Conservation (phyloP, 1,140 invertebrate genomes). For the Drosophila lacteicornis region DNA sequence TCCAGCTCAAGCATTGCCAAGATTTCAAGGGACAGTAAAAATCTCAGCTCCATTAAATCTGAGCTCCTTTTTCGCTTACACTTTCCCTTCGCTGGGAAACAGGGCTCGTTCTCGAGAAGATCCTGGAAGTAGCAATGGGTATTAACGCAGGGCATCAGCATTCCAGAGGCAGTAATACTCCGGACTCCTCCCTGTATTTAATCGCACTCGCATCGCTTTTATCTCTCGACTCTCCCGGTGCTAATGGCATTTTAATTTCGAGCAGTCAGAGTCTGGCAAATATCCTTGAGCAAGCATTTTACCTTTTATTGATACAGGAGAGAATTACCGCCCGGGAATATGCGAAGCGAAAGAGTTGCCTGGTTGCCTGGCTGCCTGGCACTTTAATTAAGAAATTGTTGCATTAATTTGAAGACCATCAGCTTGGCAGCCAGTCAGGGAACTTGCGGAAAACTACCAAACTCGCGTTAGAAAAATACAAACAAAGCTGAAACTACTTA, state of each 20-base stretch:
- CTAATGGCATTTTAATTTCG: constrained; percentile 80
- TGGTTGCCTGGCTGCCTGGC: constrained; percentile 8
- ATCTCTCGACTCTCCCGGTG: constrained; percentile 44
- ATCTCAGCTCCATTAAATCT: constrained; percentile 44
- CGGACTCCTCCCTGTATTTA: constrained; percentile 12
- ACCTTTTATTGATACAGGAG: constrained; percentile 42
- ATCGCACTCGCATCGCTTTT: constrained; percentile 47
- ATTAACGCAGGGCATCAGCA: constrained; percentile 27
- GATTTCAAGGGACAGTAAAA: constrained; percentile 20
- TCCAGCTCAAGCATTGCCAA: constrained; percentile 10
- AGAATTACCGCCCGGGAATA: constrained; percentile 44
- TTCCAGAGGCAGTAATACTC: constrained; percentile 21
- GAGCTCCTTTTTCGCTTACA: constrained; percentile 26
- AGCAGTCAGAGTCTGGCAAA: constrained; percentile 33
- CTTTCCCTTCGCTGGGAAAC: not conserved
- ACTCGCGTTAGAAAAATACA: constrained; percentile 19
- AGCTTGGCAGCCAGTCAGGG: constrained; percentile 11
- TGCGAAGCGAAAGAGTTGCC: constrained; percentile 51
- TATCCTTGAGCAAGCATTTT: constrained; percentile 38
- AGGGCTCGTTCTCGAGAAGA: constrained; percentile 7
- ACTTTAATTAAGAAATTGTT: constrained; percentile 63
- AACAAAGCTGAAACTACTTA: constrained; percentile 47
- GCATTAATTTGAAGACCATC: constrained; percentile 25
- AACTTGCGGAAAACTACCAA: constrained; percentile 18
- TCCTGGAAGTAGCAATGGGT: constrained; percentile 9